Evolutionary conservation across 2,797 vertebrate species (phyloP).

Genomic region (Oryzias sinensis): DNA sequence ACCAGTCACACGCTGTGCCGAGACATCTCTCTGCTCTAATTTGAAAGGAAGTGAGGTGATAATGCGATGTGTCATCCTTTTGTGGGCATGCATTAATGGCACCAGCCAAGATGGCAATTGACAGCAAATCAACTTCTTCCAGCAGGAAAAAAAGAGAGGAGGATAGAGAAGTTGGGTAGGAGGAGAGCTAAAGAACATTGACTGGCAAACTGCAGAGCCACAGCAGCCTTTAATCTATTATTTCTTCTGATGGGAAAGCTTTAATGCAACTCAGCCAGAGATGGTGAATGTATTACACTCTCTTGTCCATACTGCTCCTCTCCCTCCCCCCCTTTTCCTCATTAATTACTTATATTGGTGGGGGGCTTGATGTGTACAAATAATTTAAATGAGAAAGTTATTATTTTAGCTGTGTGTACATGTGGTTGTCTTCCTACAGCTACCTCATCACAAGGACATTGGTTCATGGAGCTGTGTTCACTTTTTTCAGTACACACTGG

Average conservation of each 20-base stretch:
- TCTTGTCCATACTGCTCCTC: conserved; percentile 18
- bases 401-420: no score
- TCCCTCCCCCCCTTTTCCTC: conserved; percentile 1
- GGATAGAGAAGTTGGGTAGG: conserved; percentile 51
- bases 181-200: conserved; percentile 88
- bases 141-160: conserved; percentile 66
- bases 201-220: conserved; percentile 84
- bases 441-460: no score
- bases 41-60: conserved; percentile 92
- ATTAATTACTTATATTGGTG: conserved; percentile 61
- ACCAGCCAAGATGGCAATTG: conserved; percentile 83
- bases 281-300: conserved; percentile 72
- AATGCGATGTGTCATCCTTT: conserved; percentile 84
- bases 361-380: conserved; percentile 39
- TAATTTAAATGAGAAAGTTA: no score
- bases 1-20: conserved; percentile 86
- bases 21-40: conserved; percentile 87
- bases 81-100: conserved; percentile 95
- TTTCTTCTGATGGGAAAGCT: conserved; percentile 83
- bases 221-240: conserved; percentile 91
- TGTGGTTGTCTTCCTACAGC: no score
- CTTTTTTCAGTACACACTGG: conserved; percentile 41
- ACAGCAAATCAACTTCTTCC: conserved; percentile 88
- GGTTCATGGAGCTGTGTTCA: no score
- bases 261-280: conserved; percentile 85